Evolutionary conservation across 2,888 invertebrate species (phyloP).

Genomic region (Drosophila diplacantha): DNA sequence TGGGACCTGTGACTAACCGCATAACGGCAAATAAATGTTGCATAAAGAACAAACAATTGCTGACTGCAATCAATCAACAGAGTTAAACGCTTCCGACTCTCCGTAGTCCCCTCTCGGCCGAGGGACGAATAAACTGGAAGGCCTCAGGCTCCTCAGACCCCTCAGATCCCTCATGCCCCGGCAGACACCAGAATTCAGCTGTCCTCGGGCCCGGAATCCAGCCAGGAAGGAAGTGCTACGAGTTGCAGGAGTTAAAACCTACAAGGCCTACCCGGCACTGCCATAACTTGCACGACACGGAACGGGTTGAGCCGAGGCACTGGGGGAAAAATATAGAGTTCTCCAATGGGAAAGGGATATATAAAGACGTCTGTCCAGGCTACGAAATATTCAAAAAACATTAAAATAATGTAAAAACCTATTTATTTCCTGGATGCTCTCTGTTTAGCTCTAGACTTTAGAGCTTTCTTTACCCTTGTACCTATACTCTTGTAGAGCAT

Average conservation of each 20-base stretch:
- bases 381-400: too few relatives aligned
- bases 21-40: conserved; percentile 68
- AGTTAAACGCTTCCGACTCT: conserved; percentile 67
- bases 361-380: neutral
- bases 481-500: too few relatives aligned
- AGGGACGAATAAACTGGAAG: conserved; percentile 29
- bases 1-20: conserved; percentile 30
- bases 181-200: conserved; percentile 1
- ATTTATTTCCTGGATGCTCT: too few relatives aligned
- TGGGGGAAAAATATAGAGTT: neutral
- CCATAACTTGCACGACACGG: conserved; percentile 61
- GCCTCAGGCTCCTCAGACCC: neutral
- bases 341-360: neutral
- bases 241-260: conserved; percentile 32
- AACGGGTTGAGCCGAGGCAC: conserved; percentile 45
- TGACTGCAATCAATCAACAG: conserved; percentile 73
- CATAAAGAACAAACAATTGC: conserved; percentile 72
- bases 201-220: conserved; percentile 17
- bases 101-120: neutral
- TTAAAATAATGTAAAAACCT: too few relatives aligned
- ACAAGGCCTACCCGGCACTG: conserved; percentile 30
- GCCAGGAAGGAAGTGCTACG: conserved; percentile 64
- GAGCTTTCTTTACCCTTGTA: too few relatives aligned
- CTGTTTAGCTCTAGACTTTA: too few relatives aligned
- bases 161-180: neutral